Evolutionary conservation across 2,888 invertebrate genomes (phyloP).

Genomic region (Hipparchia semele): DNA sequence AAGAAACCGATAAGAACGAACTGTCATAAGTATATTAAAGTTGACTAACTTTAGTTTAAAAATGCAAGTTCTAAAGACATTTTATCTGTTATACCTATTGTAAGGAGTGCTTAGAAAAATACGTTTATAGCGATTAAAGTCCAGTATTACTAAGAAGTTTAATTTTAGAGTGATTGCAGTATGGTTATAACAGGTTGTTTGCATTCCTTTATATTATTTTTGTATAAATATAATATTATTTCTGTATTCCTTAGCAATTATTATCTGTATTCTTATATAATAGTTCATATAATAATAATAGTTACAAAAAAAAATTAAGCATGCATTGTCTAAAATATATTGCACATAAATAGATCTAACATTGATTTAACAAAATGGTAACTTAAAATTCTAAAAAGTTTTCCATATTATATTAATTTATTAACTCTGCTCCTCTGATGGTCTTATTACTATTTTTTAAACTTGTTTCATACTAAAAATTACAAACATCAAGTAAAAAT

Average conservation of each 20-base stretch:
- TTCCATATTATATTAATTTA: background rate
- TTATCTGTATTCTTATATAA: background rate
- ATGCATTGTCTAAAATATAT: slow-evolving; percentile 19
- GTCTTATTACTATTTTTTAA: background rate
- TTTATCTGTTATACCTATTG: background rate
- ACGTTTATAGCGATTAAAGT: slow-evolving; percentile 25
- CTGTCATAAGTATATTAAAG: background rate
- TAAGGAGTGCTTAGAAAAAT: slow-evolving; percentile 26
- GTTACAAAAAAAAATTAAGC: background rate
- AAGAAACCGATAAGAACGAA: background rate
- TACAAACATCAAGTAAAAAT: background rate
- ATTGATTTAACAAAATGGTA: background rate
- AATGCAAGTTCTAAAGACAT: slow-evolving; percentile 36
- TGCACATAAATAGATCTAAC: slow-evolving; percentile 15
- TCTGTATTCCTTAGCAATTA: slow-evolving; percentile 14
- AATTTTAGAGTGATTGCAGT: slow-evolving; percentile 25
- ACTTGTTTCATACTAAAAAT: background rate
- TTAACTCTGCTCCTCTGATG: background rate
- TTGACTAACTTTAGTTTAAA: background rate
- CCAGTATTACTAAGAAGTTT: slow-evolving; percentile 37
- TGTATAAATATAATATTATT: slow-evolving; percentile 8
- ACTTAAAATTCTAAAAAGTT: background rate
- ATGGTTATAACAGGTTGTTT: slow-evolving; percentile 13
- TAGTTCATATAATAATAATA: background rate
- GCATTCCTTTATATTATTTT: slow-evolving; percentile 29